Evolutionary conservation across 1,140 invertebrate genomes (phyloP), one percentile per base, ranked within the genome.

Genomic region (Drosophila hydei): DNA sequence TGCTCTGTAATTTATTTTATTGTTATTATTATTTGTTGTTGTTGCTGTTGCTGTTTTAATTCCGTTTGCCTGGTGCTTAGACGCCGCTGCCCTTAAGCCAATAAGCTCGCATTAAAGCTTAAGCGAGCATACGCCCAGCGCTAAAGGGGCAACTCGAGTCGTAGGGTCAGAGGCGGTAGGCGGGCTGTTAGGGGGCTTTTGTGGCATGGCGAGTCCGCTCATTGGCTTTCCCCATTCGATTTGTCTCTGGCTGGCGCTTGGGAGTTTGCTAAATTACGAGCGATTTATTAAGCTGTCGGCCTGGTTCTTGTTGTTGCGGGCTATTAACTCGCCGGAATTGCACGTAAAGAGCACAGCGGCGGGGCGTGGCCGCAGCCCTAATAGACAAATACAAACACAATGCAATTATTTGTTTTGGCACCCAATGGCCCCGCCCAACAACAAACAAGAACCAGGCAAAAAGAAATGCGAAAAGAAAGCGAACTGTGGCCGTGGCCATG

Each of bases 51-150:
- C 12, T 33, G 30, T 3, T 42, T 42, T 42, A 18, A 42, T 18
- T 42, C 14, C 16, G 43, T 52, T 54, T 42, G 51, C 45, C 33
- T 43, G 25, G 42, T 7, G 5, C 25, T 43, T 42, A 25, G 19
- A 11, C 58, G 51, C 38, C 55, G 8, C 54, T 33, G 16, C 38
- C 61, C 70, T 51, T 78, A 83, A 83, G 79, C 79, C 79, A 83
- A 83, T 83, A 83, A 83, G 79, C 79, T 83, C 36, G 67, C 68
- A 83, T 83, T 83, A 71, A 83, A 78, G n/a, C 60, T 83, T 68
- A 69, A 69, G 71, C 71, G 54, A 72, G 61, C 52, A 54, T 11
- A 33, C 52, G 52, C 38, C 16, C 45, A 50, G 19, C 23, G 42
- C 16, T 43, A 30, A n/a, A 23, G 50, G 64, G 48, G 45, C 21